These are phyloP conservation scores for Lamprotornis superbus DNA, from an alignment of 2,113 vertebrate genomes.

Conservation along the genomic window DNA sequence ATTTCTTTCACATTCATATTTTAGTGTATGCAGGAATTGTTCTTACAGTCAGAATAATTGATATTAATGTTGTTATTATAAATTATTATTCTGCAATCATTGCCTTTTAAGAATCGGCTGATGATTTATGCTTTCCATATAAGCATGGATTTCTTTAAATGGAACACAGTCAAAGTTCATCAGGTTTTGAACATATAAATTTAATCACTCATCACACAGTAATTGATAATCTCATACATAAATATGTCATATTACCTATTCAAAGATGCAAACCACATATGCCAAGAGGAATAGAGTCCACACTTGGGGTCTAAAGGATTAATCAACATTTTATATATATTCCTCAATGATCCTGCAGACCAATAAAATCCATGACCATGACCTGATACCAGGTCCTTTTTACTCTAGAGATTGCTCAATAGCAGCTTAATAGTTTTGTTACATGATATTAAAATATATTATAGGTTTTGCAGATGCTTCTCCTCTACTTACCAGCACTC, in stretches of 20 bases:
- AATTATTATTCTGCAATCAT: constrained; percentile 43
- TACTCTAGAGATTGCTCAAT: background rate
- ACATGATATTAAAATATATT: background rate
- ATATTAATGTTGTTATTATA: constrained; percentile 43
- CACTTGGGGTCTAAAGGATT: background rate
- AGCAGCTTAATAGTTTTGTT: background rate
- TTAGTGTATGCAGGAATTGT: background rate
- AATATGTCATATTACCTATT: constrained; percentile 25
- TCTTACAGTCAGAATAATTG: constrained; percentile 20
- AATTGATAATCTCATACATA: constrained; percentile 48
- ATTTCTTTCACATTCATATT: background rate
- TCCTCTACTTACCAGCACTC: background rate
- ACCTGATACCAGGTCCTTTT: background rate
- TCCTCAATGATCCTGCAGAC: background rate
- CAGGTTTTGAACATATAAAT: constrained; percentile 29
- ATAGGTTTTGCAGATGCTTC: background rate
- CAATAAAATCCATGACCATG: background rate
- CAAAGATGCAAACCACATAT: background rate
- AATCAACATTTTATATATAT: background rate
- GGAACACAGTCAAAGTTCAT: constrained; percentile 37
- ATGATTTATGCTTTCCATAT: constrained; percentile 24
- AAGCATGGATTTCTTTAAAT: background rate
- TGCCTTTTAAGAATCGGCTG: constrained; percentile 3
- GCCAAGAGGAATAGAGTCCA: background rate
- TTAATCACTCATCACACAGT: constrained; percentile 31